phyloP scores from a whole-genome alignment of 1,140 invertebrate species.

The Vanessa atalanta region DNA sequence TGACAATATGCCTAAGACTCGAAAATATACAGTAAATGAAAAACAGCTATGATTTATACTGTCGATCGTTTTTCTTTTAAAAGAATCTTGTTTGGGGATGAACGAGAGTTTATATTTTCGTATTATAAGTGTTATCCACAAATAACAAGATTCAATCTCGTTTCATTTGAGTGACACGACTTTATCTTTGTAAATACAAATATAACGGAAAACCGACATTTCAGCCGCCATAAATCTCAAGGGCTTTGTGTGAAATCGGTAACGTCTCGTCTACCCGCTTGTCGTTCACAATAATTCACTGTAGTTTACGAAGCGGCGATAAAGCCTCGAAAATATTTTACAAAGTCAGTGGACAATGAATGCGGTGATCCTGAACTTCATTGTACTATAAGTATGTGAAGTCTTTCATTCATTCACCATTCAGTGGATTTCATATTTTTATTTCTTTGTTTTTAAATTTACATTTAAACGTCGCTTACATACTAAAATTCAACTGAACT shows the following conservation, averaged over 20 bases:
- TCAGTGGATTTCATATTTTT: background rate
- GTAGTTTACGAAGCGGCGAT: conserved; percentile 10
- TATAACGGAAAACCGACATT: conserved; percentile 1
- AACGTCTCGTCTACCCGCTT: conserved; percentile 8
- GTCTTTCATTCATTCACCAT: background rate
- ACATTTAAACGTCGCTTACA: too few species aligned
- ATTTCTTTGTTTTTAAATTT: background rate
- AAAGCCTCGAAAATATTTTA: conserved; percentile 13
- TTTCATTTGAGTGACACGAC: background rate
- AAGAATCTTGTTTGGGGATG: too few species aligned
- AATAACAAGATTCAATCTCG: background rate
- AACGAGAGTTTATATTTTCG: too few species aligned
- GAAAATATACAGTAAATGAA: too few species aligned
- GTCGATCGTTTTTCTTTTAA: too few species aligned
- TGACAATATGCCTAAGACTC: too few species aligned
- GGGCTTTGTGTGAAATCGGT: conserved; percentile 7
- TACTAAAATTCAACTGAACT: too few species aligned
- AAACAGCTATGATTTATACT: too few species aligned
- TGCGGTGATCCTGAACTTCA: background rate
- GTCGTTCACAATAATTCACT: conserved; percentile 10
- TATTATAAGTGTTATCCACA: background rate
- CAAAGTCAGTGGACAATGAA: conserved; percentile 6
- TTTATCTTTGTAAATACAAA: conserved; percentile 5
- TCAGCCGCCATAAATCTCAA: conserved; percentile 1
- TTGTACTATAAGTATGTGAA: conserved; percentile 1